Conservation (phyloP, 1,140 invertebrate genomes). For the Ridgeia piscesae region DNA sequence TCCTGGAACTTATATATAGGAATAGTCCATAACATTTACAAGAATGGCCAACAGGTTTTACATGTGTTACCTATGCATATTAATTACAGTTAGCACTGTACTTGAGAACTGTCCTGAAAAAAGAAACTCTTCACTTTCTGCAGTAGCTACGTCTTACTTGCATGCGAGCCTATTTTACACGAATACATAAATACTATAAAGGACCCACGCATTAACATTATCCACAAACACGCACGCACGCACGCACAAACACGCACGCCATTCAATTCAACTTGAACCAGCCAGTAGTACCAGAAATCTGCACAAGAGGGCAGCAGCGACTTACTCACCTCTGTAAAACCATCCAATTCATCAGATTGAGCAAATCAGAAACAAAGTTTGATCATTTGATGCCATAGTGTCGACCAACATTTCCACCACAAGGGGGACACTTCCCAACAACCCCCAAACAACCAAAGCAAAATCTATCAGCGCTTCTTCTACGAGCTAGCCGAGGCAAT, state of each 20-base stretch:
- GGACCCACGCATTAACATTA: not conserved
- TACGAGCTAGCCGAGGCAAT: not conserved
- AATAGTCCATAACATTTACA: not conserved
- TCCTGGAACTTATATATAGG: not conserved
- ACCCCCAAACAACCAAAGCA: not conserved
- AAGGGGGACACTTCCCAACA: not conserved
- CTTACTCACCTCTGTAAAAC: not conserved
- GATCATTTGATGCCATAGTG: not conserved
- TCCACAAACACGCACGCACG: not conserved
- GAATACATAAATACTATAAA: not conserved
- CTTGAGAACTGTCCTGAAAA: not conserved
- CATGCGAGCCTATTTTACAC: not conserved
- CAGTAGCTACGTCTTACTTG: not conserved
- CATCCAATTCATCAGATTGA: conserved; percentile 5
- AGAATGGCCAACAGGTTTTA: not conserved
- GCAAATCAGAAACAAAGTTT: conserved; percentile 6
- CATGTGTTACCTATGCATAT: not conserved
- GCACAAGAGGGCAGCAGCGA: not conserved
- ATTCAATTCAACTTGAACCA: not conserved
- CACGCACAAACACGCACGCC: not conserved
- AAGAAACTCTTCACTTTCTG: not conserved
- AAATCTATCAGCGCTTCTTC: not conserved
- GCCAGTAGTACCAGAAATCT: not conserved
- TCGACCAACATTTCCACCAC: not conserved
- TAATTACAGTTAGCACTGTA: no score